These are phyloP conservation scores for Stylophora pistillata DNA, from an alignment of 64 coral and sea anemone genomes.

Conservation along the genomic window DNA sequence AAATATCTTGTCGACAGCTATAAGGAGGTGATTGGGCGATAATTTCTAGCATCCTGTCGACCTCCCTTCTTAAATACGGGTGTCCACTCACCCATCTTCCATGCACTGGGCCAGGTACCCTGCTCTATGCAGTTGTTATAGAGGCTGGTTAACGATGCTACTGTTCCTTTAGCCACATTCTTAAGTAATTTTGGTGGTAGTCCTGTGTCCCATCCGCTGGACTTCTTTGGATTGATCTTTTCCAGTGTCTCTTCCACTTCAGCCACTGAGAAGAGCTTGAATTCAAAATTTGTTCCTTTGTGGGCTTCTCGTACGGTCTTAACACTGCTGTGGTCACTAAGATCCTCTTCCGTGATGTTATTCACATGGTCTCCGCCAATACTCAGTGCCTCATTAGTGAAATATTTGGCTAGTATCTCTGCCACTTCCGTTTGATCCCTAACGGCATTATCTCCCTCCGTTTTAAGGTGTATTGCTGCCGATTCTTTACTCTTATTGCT, in stretches of 20 bases:
- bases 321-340: too few species aligned
- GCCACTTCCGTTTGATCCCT: constrained; percentile 39
- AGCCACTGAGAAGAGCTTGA: constrained; percentile 14
- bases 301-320: too few species aligned
- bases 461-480: constrained; percentile 32
- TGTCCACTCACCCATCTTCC: too few species aligned
- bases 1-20: constrained; percentile 29
- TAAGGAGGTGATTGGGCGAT: constrained; percentile 33
- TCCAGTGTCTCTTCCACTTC: constrained; percentile 38
- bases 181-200: constrained; percentile 41
- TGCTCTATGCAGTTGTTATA: constrained; percentile 23
- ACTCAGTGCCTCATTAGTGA: constrained; percentile 23
- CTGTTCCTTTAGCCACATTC: constrained; percentile 45
- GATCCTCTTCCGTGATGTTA: constrained; percentile 24
- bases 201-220: constrained; percentile 34
- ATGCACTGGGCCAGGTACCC: background rate
- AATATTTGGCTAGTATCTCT: constrained; percentile 47
- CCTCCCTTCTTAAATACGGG: background rate
- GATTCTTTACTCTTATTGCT: constrained; percentile 46
- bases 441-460: background rate
- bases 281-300: too few species aligned
- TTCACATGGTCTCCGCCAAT: constrained; percentile 19
- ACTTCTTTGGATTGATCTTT: constrained; percentile 50
- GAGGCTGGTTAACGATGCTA: constrained; percentile 9
- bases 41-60: constrained; percentile 8